Evolutionary conservation across 92 coral and sea anemone species (phyloP).

Genomic region (Actinostola sp.): DNA sequence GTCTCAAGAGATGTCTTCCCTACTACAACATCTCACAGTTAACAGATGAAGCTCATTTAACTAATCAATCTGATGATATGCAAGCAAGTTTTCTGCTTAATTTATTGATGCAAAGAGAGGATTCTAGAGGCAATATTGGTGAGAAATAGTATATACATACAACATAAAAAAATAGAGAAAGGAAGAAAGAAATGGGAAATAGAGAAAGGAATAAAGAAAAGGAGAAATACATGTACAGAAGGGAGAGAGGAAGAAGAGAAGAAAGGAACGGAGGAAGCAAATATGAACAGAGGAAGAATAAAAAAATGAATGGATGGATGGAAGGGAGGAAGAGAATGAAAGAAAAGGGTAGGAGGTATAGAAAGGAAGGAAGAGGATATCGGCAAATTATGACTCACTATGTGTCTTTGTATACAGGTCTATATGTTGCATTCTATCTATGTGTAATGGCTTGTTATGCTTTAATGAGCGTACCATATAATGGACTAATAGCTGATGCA

Average conservation of each 20-base stretch:
- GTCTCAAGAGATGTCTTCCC: conserved; percentile 85
- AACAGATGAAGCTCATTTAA: conserved; percentile 44
- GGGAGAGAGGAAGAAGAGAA: background rate
- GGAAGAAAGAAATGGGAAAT: background rate
- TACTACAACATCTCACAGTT: conserved; percentile 78
- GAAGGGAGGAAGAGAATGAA: background rate
- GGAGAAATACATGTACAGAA: background rate
- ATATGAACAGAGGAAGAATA: background rate
- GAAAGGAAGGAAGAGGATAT: too few relatives aligned
- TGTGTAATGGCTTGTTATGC: conserved; percentile 99
- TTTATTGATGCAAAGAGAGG: conserved; percentile 82
- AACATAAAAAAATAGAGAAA: too few relatives aligned
- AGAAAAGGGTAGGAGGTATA: too few relatives aligned
- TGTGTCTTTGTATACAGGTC: conserved; percentile 36
- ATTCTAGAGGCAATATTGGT: conserved; percentile 88
- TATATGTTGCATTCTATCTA: conserved; percentile 87
- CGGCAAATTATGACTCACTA: too few relatives aligned
- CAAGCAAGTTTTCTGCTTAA: conserved; percentile 79
- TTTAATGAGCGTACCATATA: conserved; percentile 96
- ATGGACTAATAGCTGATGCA: conserved; percentile 95
- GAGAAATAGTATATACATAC: too few relatives aligned
- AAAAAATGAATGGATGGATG: background rate
- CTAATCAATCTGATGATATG: conserved; percentile 63
- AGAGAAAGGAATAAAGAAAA: background rate
- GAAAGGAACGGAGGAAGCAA: background rate